Base-by-base conservation (phyloP, 2,113 vertebrate species). In the Pachycephala philippinensis region DNA sequence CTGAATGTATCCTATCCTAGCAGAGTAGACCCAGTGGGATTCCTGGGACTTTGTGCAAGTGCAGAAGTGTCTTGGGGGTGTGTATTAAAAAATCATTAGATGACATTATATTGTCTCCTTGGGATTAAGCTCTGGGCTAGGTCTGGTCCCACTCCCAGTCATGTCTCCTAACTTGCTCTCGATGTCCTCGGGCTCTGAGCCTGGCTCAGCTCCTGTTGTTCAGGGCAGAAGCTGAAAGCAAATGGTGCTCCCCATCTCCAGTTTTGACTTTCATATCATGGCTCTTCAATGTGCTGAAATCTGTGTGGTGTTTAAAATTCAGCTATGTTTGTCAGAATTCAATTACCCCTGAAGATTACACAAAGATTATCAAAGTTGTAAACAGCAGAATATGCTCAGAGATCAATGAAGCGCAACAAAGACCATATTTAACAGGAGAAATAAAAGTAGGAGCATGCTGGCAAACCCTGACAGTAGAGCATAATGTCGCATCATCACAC, bases 361-460 rank as follows among this genome's bases (percentile, higher is more conserved):
- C 97, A 97, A 97, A 98, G 98, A 98, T 98, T 96, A 97, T 97
- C 97, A 96, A 97, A 97, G 97, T 87, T 97, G 97, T 97, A 97
- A 98, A 98, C 95, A 98, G 97, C 92, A 84, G 93, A 97, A 95
- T 98, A 97, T 98, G 97, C 96, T 97, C 96, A 91, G 95, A 97
- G 97, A 97, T 98, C 92, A 96, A 97, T 97, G 97, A 95, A 97
- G 96, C 95, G 72, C 95, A 89, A 91, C 97, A 97, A 94, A 97
- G 96, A 95, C 97, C 96, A 84, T 96, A 97, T 97, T 98, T 97
- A 98, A 97, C 91, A 94, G 95, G 90, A 97, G 97, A 94, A 97
- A 97, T 97, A 91, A 97, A 97, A 98, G 96, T 85, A 66, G 74
- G 91, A 86, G 90, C 71, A 33, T 33, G 91, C 93, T 83, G 72